These are phyloP conservation scores for Labeo calbasu DNA, from an alignment of 2,797 vertebrate genomes.

Conservation along the genomic window DNA sequence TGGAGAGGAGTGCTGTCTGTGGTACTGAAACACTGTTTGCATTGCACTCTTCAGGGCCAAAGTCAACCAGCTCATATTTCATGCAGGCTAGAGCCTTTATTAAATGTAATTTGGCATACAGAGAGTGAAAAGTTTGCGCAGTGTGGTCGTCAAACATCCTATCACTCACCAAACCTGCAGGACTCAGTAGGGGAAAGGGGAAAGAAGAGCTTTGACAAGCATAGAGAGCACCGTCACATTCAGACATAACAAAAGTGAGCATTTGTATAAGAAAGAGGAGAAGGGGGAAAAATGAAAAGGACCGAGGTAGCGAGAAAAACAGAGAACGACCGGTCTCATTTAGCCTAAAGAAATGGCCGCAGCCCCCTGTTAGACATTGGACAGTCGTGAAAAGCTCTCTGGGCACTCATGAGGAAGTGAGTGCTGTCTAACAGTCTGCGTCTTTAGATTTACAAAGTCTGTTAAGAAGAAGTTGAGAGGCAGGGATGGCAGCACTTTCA, in stretches of 20 bases:
- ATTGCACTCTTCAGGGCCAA: slow-evolving; percentile 13
- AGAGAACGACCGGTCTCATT: slow-evolving; percentile 43
- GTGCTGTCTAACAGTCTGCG: slow-evolving; percentile 44
- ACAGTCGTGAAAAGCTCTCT: slow-evolving; percentile 51
- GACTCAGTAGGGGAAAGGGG: slow-evolving; percentile 10
- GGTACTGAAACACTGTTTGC: slow-evolving; percentile 82
- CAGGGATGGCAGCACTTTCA: slow-evolving; percentile 52
- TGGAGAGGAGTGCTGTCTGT: slow-evolving; percentile 80
- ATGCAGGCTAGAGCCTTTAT: neutral
- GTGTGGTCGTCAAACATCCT: neutral
- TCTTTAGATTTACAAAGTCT: slow-evolving; percentile 51
- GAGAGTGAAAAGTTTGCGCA: neutral
- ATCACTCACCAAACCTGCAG: slow-evolving; percentile 12
- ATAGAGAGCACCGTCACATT: slow-evolving; percentile 40
- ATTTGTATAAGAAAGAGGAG: slow-evolving; percentile 58
- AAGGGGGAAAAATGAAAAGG: slow-evolving; percentile 25
- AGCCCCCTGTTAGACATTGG: slow-evolving; percentile 36
- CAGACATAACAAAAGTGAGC: slow-evolving; percentile 40
- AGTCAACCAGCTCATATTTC: slow-evolving; percentile 34
- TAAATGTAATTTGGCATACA: slow-evolving; percentile 7
- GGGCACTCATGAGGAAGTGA: slow-evolving; percentile 52
- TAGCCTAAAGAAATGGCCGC: slow-evolving; percentile 49
- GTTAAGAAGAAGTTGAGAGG: slow-evolving; percentile 52
- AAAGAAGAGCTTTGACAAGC: slow-evolving; percentile 39
- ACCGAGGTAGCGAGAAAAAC: slow-evolving; percentile 37